These are phyloP conservation scores for Coracopsis vasa DNA, from an alignment of 2,113 vertebrate genomes.

Conservation along the genomic window DNA sequence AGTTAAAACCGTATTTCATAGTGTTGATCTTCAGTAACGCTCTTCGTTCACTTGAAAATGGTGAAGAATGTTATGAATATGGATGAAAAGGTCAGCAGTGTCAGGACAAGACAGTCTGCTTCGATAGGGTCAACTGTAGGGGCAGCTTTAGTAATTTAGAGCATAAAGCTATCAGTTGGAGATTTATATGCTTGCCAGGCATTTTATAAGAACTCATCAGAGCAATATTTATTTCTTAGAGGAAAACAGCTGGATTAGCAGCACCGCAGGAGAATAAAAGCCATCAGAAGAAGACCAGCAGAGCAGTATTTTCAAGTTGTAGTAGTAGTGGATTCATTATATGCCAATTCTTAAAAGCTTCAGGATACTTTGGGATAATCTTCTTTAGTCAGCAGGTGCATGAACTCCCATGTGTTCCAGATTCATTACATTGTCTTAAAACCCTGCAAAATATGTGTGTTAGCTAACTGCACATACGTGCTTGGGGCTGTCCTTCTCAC, in stretches of 20 bases:
- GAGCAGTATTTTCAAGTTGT: background rate
- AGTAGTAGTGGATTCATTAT: background rate
- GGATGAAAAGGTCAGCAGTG: background rate
- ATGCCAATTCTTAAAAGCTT: background rate
- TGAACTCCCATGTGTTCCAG: background rate
- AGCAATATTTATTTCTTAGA: constrained; percentile 10
- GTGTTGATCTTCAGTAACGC: background rate
- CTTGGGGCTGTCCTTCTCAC: background rate
- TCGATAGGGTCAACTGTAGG: background rate
- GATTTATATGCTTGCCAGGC: background rate
- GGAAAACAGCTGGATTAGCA: background rate
- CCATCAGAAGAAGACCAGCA: background rate
- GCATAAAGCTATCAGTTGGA: background rate
- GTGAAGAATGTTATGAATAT: background rate
- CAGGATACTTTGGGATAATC: background rate
- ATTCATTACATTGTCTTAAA: constrained; percentile 1
- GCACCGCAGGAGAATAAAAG: background rate
- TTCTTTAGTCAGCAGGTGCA: constrained; percentile 5
- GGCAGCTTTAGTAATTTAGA: constrained; percentile 15
- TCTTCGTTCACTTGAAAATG: background rate
- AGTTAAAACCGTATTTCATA: background rate
- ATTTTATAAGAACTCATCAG: constrained; percentile 9
- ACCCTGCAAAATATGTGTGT: background rate
- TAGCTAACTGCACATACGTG: background rate
- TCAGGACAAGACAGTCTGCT: background rate